Evolutionary conservation across 2,888 invertebrate genomes (phyloP).

Genomic region (Acleris holmiana): DNA sequence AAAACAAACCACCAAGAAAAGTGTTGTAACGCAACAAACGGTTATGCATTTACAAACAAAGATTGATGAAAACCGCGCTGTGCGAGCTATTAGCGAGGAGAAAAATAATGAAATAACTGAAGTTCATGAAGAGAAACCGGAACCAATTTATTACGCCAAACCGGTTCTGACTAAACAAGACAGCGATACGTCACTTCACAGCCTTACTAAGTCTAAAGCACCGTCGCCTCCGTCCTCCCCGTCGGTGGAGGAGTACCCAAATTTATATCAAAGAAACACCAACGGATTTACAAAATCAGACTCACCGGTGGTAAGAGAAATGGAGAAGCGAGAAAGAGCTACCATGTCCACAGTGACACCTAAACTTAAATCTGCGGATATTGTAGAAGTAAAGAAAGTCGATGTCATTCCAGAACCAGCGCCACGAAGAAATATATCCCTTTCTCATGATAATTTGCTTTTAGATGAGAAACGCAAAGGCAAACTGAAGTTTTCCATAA

Average conservation of each 20-base stretch:
- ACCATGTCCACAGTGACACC: constrained; percentile 55
- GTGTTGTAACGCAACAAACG: constrained; percentile 69
- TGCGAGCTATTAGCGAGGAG: constrained; percentile 60
- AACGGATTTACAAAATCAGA: constrained; percentile 84
- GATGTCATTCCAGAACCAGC: constrained; percentile 86
- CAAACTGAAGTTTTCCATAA: constrained; percentile 90
- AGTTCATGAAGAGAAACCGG: constrained; percentile 68
- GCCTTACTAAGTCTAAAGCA: constrained; percentile 89
- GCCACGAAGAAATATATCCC: constrained; percentile 88
- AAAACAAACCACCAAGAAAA: constrained; percentile 77
- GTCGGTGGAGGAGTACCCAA: constrained; percentile 76
- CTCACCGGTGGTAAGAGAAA: constrained; percentile 88
- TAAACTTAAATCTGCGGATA: constrained; percentile 61
- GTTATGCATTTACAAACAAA: constrained; percentile 80
- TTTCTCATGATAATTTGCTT: constrained; percentile 90
- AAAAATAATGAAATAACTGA: constrained; percentile 72
- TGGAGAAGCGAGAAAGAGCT: constrained; percentile 90
- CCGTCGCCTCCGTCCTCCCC: constrained; percentile 88
- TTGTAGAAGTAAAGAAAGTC: constrained; percentile 59
- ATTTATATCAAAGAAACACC: constrained; percentile 86
- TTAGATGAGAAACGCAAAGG: constrained; percentile 87
- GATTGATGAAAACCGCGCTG: constrained; percentile 61
- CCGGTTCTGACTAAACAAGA: constrained; percentile 83
- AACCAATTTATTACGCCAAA: constrained; percentile 75
- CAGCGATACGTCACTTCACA: constrained; percentile 81